Conservation (phyloP, 2,113 vertebrate genomes). For the Eira barbara region DNA sequence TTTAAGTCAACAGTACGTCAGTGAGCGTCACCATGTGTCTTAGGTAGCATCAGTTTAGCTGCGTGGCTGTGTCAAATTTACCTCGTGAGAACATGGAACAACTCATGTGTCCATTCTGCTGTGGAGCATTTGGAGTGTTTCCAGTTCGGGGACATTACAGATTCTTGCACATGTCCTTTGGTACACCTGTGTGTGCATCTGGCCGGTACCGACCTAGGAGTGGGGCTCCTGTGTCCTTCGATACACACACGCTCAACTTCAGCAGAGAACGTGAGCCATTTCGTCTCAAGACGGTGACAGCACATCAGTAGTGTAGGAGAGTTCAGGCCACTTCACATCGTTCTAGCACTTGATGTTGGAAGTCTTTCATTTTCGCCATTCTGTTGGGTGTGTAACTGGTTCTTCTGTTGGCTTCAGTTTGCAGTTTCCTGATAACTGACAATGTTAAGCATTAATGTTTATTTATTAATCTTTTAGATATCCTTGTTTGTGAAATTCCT, state of each 20-base stretch:
- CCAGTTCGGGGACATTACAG: neutral
- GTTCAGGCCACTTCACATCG: neutral
- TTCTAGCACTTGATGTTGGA: neutral
- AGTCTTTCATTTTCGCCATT: neutral
- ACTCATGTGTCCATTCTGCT: neutral
- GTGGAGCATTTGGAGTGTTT: neutral
- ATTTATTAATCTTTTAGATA: neutral
- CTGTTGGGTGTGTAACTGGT: neutral
- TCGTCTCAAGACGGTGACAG: neutral
- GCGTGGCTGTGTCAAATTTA: neutral
- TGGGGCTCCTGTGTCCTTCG: neutral
- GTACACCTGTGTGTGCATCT: neutral
- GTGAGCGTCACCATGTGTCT: neutral
- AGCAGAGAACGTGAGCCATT: neutral
- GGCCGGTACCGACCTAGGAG: neutral
- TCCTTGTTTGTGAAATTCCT: neutral
- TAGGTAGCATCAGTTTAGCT: neutral
- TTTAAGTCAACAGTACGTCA: neutral
- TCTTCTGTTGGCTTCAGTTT: neutral
- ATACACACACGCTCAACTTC: neutral
- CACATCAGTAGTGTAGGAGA: neutral
- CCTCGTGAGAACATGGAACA: neutral
- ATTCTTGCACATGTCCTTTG: neutral
- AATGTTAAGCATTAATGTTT: neutral
- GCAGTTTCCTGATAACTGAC: neutral